Evolutionary conservation across 2,888 invertebrate genomes (phyloP).

Genomic region (Calameuta filiformis): DNA sequence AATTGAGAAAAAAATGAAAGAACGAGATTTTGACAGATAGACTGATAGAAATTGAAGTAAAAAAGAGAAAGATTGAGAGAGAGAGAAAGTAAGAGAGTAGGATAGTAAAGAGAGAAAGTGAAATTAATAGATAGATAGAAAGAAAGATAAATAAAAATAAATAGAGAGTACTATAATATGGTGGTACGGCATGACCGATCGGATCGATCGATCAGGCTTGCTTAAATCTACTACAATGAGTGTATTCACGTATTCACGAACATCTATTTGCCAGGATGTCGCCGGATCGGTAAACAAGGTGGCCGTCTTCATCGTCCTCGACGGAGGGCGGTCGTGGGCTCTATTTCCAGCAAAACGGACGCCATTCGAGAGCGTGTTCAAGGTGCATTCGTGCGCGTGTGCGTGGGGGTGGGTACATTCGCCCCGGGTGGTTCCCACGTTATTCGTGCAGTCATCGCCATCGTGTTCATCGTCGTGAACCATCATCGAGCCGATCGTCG

Average conservation of each 20-base stretch:
- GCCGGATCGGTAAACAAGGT: slow-evolving; percentile 99
- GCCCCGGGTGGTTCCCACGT: background rate
- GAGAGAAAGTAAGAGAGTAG: slow-evolving; percentile 9
- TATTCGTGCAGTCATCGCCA: background rate
- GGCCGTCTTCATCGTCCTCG: slow-evolving; percentile 99
- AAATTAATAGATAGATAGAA: slow-evolving; percentile 10
- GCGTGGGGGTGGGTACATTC: slow-evolving; percentile 20
- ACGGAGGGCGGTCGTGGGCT: slow-evolving; percentile 91
- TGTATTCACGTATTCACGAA: slow-evolving; percentile 84
- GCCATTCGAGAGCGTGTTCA: slow-evolving; percentile 6
- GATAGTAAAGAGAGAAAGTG: background rate
- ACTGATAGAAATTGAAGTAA: slow-evolving; percentile 7
- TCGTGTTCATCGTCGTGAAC: no score
- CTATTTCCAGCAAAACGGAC: slow-evolving; percentile 68
- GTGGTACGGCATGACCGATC: slow-evolving; percentile 34
- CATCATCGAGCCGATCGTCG: no score
- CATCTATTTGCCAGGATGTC: slow-evolving; percentile 99
- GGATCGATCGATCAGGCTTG: slow-evolving; percentile 47
- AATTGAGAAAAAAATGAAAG: background rate
- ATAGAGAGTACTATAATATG: background rate
- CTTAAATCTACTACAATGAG: slow-evolving; percentile 65
- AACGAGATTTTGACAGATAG: slow-evolving; percentile 7
- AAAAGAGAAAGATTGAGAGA: slow-evolving; percentile 9
- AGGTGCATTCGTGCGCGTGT: slow-evolving; percentile 21
- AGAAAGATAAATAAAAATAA: slow-evolving; percentile 8